Base-by-base conservation (phyloP, 2,888 invertebrate genomes). In the Andrena trimmerana region DNA sequence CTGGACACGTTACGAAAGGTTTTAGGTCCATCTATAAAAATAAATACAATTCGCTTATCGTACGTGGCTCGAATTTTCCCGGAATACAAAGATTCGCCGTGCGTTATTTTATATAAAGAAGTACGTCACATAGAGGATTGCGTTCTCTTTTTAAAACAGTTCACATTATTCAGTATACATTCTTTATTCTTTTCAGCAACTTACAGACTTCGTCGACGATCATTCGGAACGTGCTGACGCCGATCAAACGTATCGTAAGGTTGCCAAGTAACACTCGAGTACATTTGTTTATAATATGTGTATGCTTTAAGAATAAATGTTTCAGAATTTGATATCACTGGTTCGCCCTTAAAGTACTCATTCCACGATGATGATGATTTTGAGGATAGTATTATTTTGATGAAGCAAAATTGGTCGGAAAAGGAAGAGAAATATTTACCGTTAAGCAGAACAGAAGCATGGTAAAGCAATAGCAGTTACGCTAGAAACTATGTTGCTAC, bases 281-380 rank as follows among this genome's bases (percentile, higher is more conserved):
- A 4, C n/a, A 65, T 68, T 42, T 57, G 10, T 52, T 65, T 10
- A 4, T 8, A 7, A 48, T 63, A 60, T 48, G 69, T 4, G 62
- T 16, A 36, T 8, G 66, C 8, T 2, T 62, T 8, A 16, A 42
- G 16, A 20, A 29, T 33, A 48, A 66, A 66, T 60, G n/a, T 74
- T 80, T 75, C 60, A 88, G 87, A 63, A 59, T 71, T 78, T 27
- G 90, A 92, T 36, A 59, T 90, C 7, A 92, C 90, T 27, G 92
- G 92, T 20, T 90, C 90, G 16, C 92, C 92, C 29, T 68, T 92
- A 67, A 63, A 86, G 24, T 91, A 89, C 70, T 89, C 91, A 0
- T 92, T 91, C 42, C 82, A 66, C 0, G 87, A 87, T 6, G 33
- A 0, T 33, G 87, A 79, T 29, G 77, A 82, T 27, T 86, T 91